These are phyloP conservation scores for Ascaphus truei DNA, from an alignment of 2,113 vertebrate species.

Conservation along the genomic window DNA sequence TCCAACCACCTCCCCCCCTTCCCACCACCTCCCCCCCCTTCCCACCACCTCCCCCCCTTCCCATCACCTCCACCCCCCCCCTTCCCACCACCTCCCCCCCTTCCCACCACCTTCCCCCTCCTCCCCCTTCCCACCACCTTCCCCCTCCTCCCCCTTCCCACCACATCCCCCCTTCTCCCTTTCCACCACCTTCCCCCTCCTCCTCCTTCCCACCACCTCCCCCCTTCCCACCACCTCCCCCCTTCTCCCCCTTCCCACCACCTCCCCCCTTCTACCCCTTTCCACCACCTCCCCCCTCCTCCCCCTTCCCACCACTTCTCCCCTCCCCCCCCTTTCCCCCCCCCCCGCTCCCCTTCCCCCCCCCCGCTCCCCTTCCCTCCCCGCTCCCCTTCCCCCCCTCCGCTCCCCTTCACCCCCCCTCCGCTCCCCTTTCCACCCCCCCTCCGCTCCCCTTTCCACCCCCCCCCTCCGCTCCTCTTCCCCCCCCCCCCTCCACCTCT, in stretches of 20 bases:
- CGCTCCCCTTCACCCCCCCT: not conserved
- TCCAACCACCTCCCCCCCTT: no score
- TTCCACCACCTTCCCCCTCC: not conserved
- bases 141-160: not conserved
- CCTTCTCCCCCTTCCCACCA: not conserved
- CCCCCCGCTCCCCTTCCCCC: not conserved
- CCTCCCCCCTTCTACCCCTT: not conserved
- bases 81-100: not conserved
- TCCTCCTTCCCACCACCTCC: not conserved
- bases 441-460: not conserved
- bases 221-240: not conserved
- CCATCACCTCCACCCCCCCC: not conserved
- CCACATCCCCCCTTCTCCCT: not conserved
- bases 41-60: not conserved
- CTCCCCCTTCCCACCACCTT: not conserved
- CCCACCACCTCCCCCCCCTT: no score
- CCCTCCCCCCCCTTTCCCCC: not conserved
- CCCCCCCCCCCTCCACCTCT: no score
- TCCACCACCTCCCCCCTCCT: not conserved
- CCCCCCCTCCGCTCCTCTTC: no score
- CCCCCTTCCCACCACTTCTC: not conserved
- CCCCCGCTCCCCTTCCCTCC: not conserved
- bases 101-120: not conserved
- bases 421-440: not conserved
- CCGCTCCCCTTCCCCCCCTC: not conserved